Percentiles rank a stretch among this genome's conserved stretches.
Conservation (phyloP, 2,113 vertebrate species). For the Eleginops maclovinus region DNA sequence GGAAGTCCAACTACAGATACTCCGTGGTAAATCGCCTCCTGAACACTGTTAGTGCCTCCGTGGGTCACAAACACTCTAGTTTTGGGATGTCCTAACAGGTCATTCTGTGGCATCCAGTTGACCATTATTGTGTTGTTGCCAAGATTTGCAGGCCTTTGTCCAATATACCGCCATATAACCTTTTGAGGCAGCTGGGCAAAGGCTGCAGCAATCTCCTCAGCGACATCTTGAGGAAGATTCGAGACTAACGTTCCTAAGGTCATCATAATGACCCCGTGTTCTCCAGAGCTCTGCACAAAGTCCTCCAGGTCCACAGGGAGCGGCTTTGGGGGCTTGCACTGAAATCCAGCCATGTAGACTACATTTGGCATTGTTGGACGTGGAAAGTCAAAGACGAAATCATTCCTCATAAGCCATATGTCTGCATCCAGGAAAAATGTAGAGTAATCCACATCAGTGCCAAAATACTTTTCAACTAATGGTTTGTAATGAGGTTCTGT, state of each 20-base stretch:
- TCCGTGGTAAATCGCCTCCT: slow-evolving; percentile 82
- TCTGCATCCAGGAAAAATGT: slow-evolving; percentile 77
- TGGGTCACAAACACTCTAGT: slow-evolving; percentile 78
- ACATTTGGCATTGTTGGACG: slow-evolving; percentile 76
- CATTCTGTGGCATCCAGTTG: slow-evolving; percentile 81
- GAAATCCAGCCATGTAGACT: slow-evolving; percentile 74
- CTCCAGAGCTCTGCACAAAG: slow-evolving; percentile 77
- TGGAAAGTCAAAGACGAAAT: slow-evolving; percentile 81
- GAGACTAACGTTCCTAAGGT: slow-evolving; percentile 74
- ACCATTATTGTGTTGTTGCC: slow-evolving; percentile 80
- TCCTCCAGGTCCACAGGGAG: slow-evolving; percentile 65
- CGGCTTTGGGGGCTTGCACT: slow-evolving; percentile 62
- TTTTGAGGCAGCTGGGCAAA: slow-evolving; percentile 81
- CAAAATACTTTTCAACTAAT: slow-evolving; percentile 74
- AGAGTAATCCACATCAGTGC: slow-evolving; percentile 73
- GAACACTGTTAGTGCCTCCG: slow-evolving; percentile 79
- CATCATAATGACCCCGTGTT: slow-evolving; percentile 80
- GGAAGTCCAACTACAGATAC: slow-evolving; percentile 79
- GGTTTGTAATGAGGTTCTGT: slow-evolving; percentile 71
- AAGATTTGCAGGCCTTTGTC: slow-evolving; percentile 69
- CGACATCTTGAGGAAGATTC: slow-evolving; percentile 61
- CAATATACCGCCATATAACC: slow-evolving; percentile 78
- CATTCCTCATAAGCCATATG: slow-evolving; percentile 82
- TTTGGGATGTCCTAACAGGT: slow-evolving; percentile 81
- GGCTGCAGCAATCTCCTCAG: slow-evolving; percentile 78